A percentile compares a stretch with the other conserved stretches of the same genome.
Conservation (phyloP, 2,888 invertebrate genomes). For the Sympetrum striolatum region DNA sequence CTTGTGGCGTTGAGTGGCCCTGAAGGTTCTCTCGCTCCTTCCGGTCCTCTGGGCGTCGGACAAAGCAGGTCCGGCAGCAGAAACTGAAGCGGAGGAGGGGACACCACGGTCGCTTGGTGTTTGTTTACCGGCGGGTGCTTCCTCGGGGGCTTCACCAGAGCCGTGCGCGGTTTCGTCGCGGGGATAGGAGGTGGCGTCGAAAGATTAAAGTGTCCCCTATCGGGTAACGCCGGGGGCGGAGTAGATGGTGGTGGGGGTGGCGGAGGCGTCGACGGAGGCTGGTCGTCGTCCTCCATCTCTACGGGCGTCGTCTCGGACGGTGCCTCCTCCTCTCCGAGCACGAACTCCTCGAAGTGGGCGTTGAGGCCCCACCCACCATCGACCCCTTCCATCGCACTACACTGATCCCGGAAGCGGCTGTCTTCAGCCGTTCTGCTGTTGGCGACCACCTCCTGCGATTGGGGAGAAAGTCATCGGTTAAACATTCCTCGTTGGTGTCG, state of each 20-base stretch:
- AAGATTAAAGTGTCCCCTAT: background rate
- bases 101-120: conserved; percentile 57
- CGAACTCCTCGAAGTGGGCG: conserved; percentile 82
- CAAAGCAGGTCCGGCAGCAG: conserved; percentile 23
- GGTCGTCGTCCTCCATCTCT: conserved; percentile 47
- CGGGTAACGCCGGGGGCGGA: background rate
- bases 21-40: conserved; percentile 59
- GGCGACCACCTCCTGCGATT: background rate
- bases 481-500: background rate
- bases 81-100: background rate
- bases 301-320: conserved; percentile 53
- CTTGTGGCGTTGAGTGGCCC: background rate
- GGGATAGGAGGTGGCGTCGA: background rate
- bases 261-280: background rate
- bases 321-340: conserved; percentile 73
- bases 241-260: background rate
- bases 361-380: conserved; percentile 73
- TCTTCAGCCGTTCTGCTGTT: background rate
- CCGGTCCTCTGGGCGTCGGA: conserved; percentile 56
- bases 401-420: background rate
- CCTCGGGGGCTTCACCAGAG: conserved; percentile 23
- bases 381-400: conserved; percentile 68
- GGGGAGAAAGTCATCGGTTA: conserved; percentile 2
- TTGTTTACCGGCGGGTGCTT: conserved; percentile 45
- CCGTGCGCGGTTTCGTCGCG: conserved; percentile 54